Percentiles rank a stretch among this genome's conserved stretches.
Evolutionary conservation across 2,113 vertebrate genomes (phyloP).

Genomic region (Noctilio leporinus): DNA sequence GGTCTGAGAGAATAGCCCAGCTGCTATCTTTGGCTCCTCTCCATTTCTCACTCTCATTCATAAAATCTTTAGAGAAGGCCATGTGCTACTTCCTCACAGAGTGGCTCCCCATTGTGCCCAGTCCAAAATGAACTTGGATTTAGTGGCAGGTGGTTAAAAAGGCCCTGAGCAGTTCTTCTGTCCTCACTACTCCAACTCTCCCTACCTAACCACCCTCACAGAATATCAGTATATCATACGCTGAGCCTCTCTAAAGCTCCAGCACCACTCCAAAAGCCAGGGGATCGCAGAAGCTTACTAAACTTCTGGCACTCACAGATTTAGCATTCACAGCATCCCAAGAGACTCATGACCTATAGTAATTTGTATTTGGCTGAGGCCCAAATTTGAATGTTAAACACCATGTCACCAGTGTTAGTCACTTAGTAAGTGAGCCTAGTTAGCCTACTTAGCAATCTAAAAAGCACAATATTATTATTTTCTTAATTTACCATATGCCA

Average conservation of each 20-base stretch:
- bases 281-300: neutral
- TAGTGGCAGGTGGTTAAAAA: neutral
- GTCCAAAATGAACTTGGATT: neutral
- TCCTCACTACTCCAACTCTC: neutral
- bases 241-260: neutral
- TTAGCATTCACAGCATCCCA: neutral
- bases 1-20: conserved; percentile 56
- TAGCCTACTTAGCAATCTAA: neutral
- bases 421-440: neutral
- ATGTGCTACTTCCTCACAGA: neutral
- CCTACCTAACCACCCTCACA: neutral
- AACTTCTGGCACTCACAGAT: neutral
- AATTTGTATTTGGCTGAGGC: neutral
- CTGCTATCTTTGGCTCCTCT: conserved; percentile 60
- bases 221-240: neutral
- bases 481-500: neutral
- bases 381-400: neutral
- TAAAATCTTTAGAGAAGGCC: conserved; percentile 50
- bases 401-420: neutral
- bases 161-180: neutral
- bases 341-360: neutral
- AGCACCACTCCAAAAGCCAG: neutral
- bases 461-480: neutral
- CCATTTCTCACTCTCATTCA: conserved; percentile 64
- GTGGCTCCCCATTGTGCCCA: neutral